Base-by-base conservation (phyloP, 2,113 vertebrate genomes). In the Apistogramma diplotaenia region DNA sequence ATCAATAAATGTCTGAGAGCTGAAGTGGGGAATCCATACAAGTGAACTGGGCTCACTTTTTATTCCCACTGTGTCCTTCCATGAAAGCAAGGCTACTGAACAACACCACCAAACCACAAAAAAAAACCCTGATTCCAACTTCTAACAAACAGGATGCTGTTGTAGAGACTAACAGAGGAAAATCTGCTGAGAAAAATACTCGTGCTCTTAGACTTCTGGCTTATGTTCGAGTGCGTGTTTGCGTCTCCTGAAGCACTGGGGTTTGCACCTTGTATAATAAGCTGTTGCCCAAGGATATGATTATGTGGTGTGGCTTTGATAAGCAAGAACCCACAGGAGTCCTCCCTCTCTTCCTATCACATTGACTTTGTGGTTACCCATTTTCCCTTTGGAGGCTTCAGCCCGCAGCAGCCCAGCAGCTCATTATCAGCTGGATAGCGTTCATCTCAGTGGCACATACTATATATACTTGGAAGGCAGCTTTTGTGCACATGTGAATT, bases 381-480 rank as follows among this genome's bases (percentile, higher is more conserved):
- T 88, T 89, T 67, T 87, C 82, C 78, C 78, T 59, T 56, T 31
- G 57, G 74, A 87, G 60, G 46, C 43, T 71, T 86, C 54, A 83
- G 29, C 40, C 23, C 29, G 33, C 75, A 70, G 76, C 77, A 62
- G 56, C 74, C 54, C 16, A 67, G 56, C 62, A 51, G 73, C 83
- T 90, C 80, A 84, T 89, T 90, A 89, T 88, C 62, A 82, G 59
- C 53, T 27, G 86, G 54, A 76, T 70, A 60, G 77, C 49, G 57
- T n/a, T 78, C 33, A 4, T 79, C n/a, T 56, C n/a, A 33, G 46
- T 74, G 81, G 67, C 29, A 73, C 9, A 71, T 25, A 33, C 27
- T 51, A 53, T 76, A 75, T 51, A 53, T 76, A 75, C 58, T 75
- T 76, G 76, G 74, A 74, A 67, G 8, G 53, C 6, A 2, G 35